A percentile compares a stretch with the other conserved stretches of the same genome.
These are phyloP conservation scores for Chrysolina americana DNA, from an alignment of 2,888 invertebrate genomes.

Conservation along the genomic window DNA sequence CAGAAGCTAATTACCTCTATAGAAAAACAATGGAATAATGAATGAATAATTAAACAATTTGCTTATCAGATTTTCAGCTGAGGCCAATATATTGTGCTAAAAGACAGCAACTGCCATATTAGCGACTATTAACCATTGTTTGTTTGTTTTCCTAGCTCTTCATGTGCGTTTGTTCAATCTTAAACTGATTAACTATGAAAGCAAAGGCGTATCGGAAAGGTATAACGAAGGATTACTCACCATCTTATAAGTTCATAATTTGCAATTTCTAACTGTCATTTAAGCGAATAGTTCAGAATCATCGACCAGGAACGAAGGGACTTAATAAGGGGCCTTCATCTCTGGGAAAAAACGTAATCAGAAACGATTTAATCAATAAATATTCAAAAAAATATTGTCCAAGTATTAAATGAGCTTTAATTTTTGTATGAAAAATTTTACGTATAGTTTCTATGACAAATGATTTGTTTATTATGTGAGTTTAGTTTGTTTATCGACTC, in stretches of 20 bases:
- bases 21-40: conserved; percentile 46
- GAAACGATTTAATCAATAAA: no score
- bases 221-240: not conserved
- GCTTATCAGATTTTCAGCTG: conserved; percentile 48
- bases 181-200: conserved; percentile 30
- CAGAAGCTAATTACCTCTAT: conserved; percentile 36
- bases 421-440: no score
- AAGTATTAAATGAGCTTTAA: no score
- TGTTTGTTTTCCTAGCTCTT: conserved; percentile 31
- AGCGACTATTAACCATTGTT: conserved; percentile 42
- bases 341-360: no score
- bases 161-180: conserved; percentile 38
- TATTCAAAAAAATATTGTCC: no score
- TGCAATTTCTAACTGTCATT: no score
- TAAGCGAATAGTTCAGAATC: no score
- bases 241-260: not conserved
- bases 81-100: conserved; percentile 49
- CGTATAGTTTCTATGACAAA: no score
- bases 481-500: no score
- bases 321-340: no score
- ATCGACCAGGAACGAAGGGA: no score
- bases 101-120: conserved; percentile 47
- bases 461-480: no score
- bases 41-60: conserved; percentile 47
- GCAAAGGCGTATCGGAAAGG: not conserved